These are phyloP conservation scores for Dryocosmus kuriphilus DNA, from an alignment of 2,888 invertebrate species.

Conservation along the genomic window DNA sequence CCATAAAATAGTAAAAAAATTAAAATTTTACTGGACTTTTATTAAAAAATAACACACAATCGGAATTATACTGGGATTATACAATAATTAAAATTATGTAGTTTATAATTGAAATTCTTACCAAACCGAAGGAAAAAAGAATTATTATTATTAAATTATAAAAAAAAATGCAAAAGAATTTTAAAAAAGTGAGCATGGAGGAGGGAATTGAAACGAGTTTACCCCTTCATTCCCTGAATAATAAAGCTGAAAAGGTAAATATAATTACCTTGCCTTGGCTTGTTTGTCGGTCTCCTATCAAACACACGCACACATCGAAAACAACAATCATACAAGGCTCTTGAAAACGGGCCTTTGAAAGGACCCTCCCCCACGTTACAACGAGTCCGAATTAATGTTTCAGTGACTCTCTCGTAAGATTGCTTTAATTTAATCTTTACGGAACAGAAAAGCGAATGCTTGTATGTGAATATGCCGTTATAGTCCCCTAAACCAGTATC, in stretches of 20 bases:
- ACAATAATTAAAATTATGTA: too few species aligned
- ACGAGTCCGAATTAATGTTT: slow-evolving; percentile 73
- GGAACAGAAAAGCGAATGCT: slow-evolving; percentile 52
- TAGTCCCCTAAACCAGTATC: slow-evolving; percentile 4
- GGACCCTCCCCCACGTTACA: slow-evolving; percentile 58
- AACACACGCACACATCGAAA: slow-evolving; percentile 56
- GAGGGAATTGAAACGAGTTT: neutral
- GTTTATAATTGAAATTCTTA: too few species aligned
- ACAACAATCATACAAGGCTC: slow-evolving; percentile 72
- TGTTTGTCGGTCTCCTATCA: slow-evolving; percentile 54
- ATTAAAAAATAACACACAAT: too few species aligned
- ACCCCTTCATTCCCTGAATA: slow-evolving; percentile 69
- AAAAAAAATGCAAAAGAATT: neutral
- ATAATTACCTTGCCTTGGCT: slow-evolving; percentile 73
- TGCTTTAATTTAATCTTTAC: slow-evolving; percentile 72
- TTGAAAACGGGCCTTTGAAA: slow-evolving; percentile 58
- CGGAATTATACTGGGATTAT: too few species aligned
- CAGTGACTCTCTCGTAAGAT: slow-evolving; percentile 69
- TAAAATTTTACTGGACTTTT: too few species aligned
- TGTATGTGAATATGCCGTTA: slow-evolving; percentile 30
- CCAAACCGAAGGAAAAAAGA: too few species aligned
- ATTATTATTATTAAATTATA: neutral
- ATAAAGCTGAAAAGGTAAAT: slow-evolving; percentile 76
- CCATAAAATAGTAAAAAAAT: too few species aligned
- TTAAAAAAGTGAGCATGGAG: neutral